Evolutionary conservation across 2,797 vertebrate species (phyloP).

Genomic region (Cirrhinus mrigala): DNA sequence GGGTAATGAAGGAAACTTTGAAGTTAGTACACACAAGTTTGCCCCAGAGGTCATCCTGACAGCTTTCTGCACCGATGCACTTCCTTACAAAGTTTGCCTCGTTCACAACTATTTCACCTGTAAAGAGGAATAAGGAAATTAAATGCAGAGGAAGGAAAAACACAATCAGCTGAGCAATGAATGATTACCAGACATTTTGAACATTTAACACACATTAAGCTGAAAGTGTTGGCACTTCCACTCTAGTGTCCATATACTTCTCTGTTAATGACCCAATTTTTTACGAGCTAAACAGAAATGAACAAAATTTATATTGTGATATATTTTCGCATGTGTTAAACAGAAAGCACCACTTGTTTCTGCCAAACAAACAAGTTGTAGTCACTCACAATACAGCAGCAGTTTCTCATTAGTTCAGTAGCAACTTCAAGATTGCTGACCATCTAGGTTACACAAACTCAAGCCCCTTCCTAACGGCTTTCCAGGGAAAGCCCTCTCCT

Average conservation of each 20-base stretch:
- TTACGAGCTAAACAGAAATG: neutral
- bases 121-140: slow-evolving; percentile 59
- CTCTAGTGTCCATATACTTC: neutral
- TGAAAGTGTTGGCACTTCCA: neutral
- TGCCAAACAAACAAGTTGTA: neutral
- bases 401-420: slow-evolving; percentile 28
- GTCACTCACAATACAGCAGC: slow-evolving; percentile 8
- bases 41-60: slow-evolving; percentile 94
- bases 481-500: slow-evolving; percentile 20
- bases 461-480: neutral
- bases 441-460: slow-evolving; percentile 22
- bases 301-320: neutral
- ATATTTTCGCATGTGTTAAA: neutral
- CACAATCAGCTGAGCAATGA: neutral
- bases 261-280: neutral
- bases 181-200: neutral
- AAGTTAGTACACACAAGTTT: slow-evolving; percentile 98
- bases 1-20: slow-evolving; percentile 96
- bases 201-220: neutral
- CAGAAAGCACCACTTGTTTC: neutral
- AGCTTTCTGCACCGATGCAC: slow-evolving; percentile 90
- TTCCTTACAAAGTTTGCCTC: slow-evolving; percentile 98
- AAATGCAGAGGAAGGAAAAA: neutral
- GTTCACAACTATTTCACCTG: slow-evolving; percentile 97
- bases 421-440: slow-evolving; percentile 22